Base-by-base conservation (phyloP, 2,888 invertebrate species). In the Campaea margaritaria region DNA sequence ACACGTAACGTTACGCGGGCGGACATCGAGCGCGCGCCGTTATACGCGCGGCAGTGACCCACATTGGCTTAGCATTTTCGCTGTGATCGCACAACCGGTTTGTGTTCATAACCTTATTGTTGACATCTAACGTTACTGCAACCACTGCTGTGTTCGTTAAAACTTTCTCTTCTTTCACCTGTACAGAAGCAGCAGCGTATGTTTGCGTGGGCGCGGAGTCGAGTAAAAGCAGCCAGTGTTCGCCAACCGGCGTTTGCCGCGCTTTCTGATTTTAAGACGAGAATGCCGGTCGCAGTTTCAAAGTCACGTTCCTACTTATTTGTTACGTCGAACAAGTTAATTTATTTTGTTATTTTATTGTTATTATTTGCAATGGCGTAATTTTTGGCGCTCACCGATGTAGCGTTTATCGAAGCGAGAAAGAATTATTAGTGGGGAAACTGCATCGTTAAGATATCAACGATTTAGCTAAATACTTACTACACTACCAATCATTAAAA, bases 1-100 rank as follows among this genome's bases (percentile, higher is more conserved):
- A 92, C 91, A 91, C 91, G 91, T 91, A 91, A 91, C 87, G 91
- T 91, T 91, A 91, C 90, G 91, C 91, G 89, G 88, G 89, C 91
- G 90, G 86, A 83, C 89, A 91, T 83, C 83, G 83, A 85, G 91
- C 82, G 83, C 91, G 82, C 63, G 83, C 91, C 91, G 91, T 92
- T 92, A 91, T 90, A 85, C 85, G 85, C 84, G 85, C 87, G 88
- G 89, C 91, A 92, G 87, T 92, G 91, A 92, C 91, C 89, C 76
- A 91, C 85, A 86, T 89, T 82, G 66, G 69, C 76, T 75, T 76
- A 72, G 70, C 78, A 79, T 82, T 87, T 87, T 87, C 85, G 82
- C 86, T 75, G 76, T 73, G 71, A 85, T 81, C 78, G 75, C 73
- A 76, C 60, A 70, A 75, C 73, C 75, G 72, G 79, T 83, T 31